These are phyloP conservation scores for Eriosoma lanigerum DNA, from an alignment of 1,140 invertebrate genomes.

Conservation along the genomic window DNA sequence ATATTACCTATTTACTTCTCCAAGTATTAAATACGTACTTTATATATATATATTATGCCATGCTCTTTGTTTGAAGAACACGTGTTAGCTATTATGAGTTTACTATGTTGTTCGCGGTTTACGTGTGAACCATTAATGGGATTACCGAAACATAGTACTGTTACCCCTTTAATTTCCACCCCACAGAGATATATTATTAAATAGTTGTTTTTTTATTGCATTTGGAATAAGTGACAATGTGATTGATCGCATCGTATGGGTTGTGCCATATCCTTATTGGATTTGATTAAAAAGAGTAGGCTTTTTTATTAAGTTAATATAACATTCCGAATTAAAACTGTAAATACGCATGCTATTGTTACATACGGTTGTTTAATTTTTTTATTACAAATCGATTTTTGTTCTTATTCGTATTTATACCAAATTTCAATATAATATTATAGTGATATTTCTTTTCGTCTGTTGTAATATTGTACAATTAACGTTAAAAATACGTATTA, in stretches of 20 bases:
- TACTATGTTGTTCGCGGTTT: not conserved
- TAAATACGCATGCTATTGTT: not conserved
- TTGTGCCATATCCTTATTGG: conserved; percentile 11
- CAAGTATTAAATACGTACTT: no score
- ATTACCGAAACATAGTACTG: conserved; percentile 14
- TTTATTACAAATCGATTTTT: not conserved
- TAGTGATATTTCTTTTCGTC: no score
- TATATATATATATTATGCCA: no score
- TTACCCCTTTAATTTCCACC: conserved; percentile 33
- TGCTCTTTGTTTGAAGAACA: not conserved
- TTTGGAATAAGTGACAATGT: conserved; percentile 23
- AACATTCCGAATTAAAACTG: conserved; percentile 11
- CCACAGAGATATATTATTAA: conserved; percentile 34
- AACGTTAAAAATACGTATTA: no score
- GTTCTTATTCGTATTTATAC: no score
- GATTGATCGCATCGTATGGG: conserved; percentile 30
- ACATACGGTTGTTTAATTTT: not conserved
- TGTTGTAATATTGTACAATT: no score
- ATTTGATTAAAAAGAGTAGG: conserved; percentile 27
- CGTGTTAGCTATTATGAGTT: not conserved
- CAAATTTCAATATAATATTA: no score
- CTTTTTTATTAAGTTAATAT: conserved; percentile 15
- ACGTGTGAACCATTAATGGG: conserved; percentile 18
- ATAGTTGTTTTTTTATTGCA: not conserved
- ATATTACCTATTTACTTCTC: no score